Evolutionary conservation across 2,797 vertebrate species (phyloP).

Genomic region (Microctenopoma steveboyesi): DNA sequence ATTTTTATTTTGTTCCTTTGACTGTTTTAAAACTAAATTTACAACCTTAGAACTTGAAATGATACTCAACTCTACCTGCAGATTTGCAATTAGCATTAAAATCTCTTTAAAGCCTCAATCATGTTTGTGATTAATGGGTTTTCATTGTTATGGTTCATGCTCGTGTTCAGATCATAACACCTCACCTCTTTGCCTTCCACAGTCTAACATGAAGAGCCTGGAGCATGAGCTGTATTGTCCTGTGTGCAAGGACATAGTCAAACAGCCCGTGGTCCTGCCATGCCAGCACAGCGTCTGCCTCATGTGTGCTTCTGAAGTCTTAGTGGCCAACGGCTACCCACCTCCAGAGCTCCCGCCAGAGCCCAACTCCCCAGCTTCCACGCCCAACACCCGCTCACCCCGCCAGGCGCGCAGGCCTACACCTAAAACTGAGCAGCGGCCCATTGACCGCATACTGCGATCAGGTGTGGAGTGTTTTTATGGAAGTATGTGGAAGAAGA

Average conservation of each 20-base stretch:
- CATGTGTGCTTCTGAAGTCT: slow-evolving; percentile 92
- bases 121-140: neutral
- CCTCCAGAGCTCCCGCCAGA: slow-evolving; percentile 91
- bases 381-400: slow-evolving; percentile 91
- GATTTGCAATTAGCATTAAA: neutral
- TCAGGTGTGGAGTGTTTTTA: slow-evolving; percentile 81
- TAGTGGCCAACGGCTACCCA: slow-evolving; percentile 91
- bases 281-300: slow-evolving; percentile 95
- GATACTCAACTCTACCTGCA: neutral
- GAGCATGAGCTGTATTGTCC: slow-evolving; percentile 94
- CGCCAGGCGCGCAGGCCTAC: slow-evolving; percentile 87
- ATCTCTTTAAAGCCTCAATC: neutral
- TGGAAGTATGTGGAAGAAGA: too few species aligned
- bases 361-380: slow-evolving; percentile 93
- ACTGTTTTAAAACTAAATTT: too few species aligned
- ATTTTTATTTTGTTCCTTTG: too few species aligned
- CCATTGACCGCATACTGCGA: slow-evolving; percentile 91
- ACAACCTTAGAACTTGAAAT: too few species aligned
- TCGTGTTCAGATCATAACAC: neutral
- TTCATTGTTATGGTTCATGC: neutral
- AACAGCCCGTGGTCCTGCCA: slow-evolving; percentile 94
- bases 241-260: slow-evolving; percentile 94
- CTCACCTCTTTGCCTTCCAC: slow-evolving; percentile 17
- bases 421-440: slow-evolving; percentile 88
- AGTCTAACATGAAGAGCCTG: slow-evolving; percentile 98